Evolutionary conservation across 37 sponge, comb jelly and placozoan genomes (phyloP), one percentile per base, ranked within the genome.

Genomic region (Spongilla lacustris): DNA sequence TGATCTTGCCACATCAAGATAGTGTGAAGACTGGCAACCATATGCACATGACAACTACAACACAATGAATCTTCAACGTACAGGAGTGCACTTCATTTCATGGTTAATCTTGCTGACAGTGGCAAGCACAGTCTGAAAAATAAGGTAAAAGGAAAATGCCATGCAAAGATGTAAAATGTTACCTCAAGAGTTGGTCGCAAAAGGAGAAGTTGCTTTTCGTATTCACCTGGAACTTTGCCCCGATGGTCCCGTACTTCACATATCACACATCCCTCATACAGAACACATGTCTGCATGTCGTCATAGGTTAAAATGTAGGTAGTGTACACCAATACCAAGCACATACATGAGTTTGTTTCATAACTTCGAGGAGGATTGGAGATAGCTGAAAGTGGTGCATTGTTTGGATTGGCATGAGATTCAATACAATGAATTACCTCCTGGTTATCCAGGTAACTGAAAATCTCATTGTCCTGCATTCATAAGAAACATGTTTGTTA

Each of bases 221-320:
- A 89, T 30, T 74, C 29, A 26, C 67, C 26, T 8, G 66, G 50
- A 31, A 67, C 67, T 17, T 30, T 67, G 80, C n/a, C 71, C 23
- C 95, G 81, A 77, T 89, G 86, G 83, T 89, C 79, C 50, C 90
- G 22, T 26, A 95, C 90, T 69, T 95, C 93, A 84, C 93, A 92
- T 46, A 95, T 67, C 21, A 95, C 35, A 79, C 90, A 92, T 2
- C 95, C 95, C 74, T 77, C 67, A 67, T 85, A 85, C 72, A 88
- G 49, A 73, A 83, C 78, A 73, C 84, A 86, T 48, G 77, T 50
- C 86, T 86, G n/a, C 14, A 49, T 13, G 48, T 48, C 25, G 12
- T 11, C 9, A 35, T 11, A 36, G 34, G 6, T 23, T 32, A 4
- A 36, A 76, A 35, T 31, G 14, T 10, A 21, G 25, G 24, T 76